These are phyloP conservation scores for Gonioctena quinquepunctata DNA, from an alignment of 1,140 invertebrate genomes.

Conservation along the genomic window DNA sequence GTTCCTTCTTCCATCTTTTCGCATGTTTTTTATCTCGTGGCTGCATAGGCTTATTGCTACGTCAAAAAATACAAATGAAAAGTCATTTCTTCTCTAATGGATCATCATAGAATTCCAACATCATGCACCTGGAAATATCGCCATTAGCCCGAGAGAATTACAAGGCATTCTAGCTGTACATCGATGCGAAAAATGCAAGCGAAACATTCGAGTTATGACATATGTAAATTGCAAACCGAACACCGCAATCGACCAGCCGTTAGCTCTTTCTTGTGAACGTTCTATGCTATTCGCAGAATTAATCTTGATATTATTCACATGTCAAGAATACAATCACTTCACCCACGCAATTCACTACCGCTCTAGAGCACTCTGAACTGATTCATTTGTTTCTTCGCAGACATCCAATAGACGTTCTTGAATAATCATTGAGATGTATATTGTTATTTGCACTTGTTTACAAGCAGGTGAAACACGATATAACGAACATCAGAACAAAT, in stretches of 20 bases:
- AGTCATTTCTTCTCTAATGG: not conserved
- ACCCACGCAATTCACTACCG: constrained; percentile 1
- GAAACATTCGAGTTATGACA: constrained; percentile 1
- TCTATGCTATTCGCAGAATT: not conserved
- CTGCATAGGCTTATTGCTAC: not conserved
- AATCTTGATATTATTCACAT: constrained; percentile 4
- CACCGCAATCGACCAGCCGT: not conserved
- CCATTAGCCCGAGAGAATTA: not conserved
- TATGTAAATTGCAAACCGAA: constrained; percentile 3
- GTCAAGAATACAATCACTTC: not conserved
- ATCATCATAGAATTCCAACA: not conserved
- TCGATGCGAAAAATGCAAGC: not conserved
- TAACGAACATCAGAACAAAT: too few species aligned
- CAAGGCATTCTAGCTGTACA: not conserved
- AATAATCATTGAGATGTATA: not conserved
- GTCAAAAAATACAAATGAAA: not conserved
- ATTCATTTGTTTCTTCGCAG: not conserved
- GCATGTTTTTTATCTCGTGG: too few species aligned
- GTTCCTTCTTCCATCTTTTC: too few species aligned
- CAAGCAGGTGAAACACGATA: too few species aligned
- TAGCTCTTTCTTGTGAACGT: not conserved
- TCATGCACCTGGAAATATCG: not conserved
- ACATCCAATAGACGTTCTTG: not conserved
- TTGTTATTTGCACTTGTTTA: not conserved
- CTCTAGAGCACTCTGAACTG: not conserved